These are phyloP conservation scores for Poecilia velifera DNA, from an alignment of 2,797 vertebrate species.

Conservation along the genomic window DNA sequence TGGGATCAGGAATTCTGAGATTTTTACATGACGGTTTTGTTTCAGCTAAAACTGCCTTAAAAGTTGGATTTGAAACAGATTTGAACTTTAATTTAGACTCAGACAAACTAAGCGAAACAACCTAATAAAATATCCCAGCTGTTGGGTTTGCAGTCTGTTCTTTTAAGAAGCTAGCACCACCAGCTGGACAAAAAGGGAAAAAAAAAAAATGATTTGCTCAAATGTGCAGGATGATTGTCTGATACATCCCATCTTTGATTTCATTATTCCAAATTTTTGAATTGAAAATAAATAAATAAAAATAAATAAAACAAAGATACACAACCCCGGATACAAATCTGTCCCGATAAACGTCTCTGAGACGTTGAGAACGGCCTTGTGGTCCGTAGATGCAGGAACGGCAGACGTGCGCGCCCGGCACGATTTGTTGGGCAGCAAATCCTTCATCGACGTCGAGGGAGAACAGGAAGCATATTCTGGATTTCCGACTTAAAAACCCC, in stretches of 20 bases:
- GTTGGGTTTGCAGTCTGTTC: background rate
- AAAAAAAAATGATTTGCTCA: slow-evolving; percentile 24
- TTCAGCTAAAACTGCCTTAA: background rate
- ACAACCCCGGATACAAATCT: background rate
- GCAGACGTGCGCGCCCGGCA: background rate
- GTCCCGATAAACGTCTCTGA: background rate
- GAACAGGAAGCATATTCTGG: background rate
- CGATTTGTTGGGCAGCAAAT: slow-evolving; percentile 21
- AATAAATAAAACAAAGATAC: background rate
- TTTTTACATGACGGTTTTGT: background rate
- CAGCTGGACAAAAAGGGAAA: slow-evolving; percentile 51
- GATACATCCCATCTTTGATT: slow-evolving; percentile 1
- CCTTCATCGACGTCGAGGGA: slow-evolving; percentile 4
- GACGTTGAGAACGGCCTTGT: background rate
- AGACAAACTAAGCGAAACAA: background rate
- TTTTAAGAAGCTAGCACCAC: slow-evolving; percentile 51
- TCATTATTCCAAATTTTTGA: background rate
- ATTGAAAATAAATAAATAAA: background rate
- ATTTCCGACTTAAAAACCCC: background rate
- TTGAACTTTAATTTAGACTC: background rate
- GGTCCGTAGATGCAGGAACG: slow-evolving; percentile 38
- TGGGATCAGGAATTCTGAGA: background rate
- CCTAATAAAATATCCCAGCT: background rate
- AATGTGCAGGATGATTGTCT: slow-evolving; percentile 51
- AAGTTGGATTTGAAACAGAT: background rate